These are phyloP conservation scores for Coenobita brevimanus DNA, from an alignment of 1,140 invertebrate genomes.

Conservation along the genomic window DNA sequence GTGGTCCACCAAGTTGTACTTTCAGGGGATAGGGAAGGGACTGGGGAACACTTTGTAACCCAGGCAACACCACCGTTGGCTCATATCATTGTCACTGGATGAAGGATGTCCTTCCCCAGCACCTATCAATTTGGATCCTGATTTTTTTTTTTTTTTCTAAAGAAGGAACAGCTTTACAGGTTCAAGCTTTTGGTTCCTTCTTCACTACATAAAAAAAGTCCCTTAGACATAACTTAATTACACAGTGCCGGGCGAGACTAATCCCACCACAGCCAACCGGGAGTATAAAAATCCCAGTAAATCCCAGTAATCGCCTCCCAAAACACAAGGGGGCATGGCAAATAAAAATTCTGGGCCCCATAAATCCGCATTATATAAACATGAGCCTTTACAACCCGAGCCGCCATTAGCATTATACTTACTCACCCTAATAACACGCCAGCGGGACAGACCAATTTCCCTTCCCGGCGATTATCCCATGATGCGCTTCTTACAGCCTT, in stretches of 20 bases:
- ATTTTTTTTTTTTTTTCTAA: no score
- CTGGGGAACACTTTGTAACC: no score
- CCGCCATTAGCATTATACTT: slow-evolving; percentile 30
- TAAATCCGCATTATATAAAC: slow-evolving; percentile 46
- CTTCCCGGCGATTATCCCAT: slow-evolving; percentile 8
- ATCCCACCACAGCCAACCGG: not conserved
- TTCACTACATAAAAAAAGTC: no score
- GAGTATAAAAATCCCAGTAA: not conserved
- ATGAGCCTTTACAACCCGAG: slow-evolving; percentile 7
- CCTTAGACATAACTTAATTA: no score
- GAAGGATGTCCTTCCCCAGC: no score
- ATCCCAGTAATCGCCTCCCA: not conserved
- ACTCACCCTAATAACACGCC: slow-evolving; percentile 32
- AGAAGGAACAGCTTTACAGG: no score
- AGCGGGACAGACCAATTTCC: slow-evolving; percentile 20
- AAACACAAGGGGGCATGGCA: not conserved
- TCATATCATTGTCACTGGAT: no score
- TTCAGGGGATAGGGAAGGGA: no score
- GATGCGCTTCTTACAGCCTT: not conserved
- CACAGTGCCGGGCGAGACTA: not conserved
- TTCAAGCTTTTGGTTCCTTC: no score
- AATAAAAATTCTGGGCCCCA: slow-evolving; percentile 14
- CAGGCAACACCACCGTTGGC: no score
- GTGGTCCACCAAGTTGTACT: no score
- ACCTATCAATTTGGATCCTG: no score